These are phyloP conservation scores for Montifringilla adamsi DNA, from an alignment of 2,113 vertebrate genomes.

Conservation along the genomic window DNA sequence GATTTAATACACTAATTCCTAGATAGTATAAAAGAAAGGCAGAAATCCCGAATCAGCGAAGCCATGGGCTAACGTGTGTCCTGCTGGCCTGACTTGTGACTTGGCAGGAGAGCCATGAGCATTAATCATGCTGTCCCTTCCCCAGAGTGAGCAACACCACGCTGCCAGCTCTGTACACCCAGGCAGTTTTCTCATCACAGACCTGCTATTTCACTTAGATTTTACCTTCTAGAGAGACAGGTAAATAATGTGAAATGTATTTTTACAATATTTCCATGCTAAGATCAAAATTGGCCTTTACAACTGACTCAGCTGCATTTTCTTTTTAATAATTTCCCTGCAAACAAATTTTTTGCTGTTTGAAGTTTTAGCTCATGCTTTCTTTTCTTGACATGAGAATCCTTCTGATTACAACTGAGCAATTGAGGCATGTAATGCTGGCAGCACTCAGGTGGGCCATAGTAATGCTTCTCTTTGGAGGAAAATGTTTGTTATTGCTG, in stretches of 20 bases:
- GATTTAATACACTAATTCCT: background rate
- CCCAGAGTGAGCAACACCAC: accelerated
- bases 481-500: background rate
- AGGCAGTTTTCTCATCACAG: background rate
- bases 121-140: background rate
- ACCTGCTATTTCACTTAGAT: background rate
- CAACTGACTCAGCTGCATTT: background rate
- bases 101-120: background rate
- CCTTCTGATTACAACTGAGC: background rate
- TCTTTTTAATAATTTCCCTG: background rate
- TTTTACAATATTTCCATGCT: background rate
- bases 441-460: background rate
- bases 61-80: background rate
- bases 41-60: background rate
- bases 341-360: background rate
- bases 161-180: background rate
- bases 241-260: background rate
- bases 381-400: background rate
- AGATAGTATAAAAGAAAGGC: background rate
- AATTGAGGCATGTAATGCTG: background rate
- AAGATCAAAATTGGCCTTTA: background rate
- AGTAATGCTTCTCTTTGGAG: background rate
- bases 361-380: background rate
- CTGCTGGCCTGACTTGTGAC: background rate
- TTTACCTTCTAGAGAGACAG: background rate